Evolutionary conservation across 2,113 vertebrate genomes (phyloP).

Genomic region (Oryzias javanicus): DNA sequence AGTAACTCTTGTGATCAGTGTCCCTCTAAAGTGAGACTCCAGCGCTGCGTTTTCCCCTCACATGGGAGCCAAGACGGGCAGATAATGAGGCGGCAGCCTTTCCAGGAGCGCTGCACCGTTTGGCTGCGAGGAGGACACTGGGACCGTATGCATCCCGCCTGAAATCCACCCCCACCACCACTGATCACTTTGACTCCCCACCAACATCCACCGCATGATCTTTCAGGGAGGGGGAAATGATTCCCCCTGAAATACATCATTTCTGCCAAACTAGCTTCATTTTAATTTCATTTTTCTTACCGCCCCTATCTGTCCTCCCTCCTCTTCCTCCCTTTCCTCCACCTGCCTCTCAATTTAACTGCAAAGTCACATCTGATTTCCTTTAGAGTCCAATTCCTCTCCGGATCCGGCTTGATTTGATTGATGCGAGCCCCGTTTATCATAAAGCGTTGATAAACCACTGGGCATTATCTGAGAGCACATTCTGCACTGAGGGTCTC

Average conservation of each 20-base stretch:
- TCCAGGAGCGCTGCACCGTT: slow-evolving; percentile 52
- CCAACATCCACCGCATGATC: slow-evolving; percentile 12
- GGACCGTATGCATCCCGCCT: slow-evolving; percentile 35
- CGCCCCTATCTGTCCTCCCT: slow-evolving; percentile 17
- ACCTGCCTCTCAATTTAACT: slow-evolving; percentile 22
- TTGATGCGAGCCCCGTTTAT: slow-evolving; percentile 59
- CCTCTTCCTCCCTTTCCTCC: background rate
- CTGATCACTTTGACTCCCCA: slow-evolving; percentile 43
- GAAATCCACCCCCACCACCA: slow-evolving; percentile 25
- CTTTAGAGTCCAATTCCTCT: slow-evolving; percentile 53
- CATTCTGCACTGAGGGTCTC: slow-evolving; percentile 53
- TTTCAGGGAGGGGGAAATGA: slow-evolving; percentile 34
- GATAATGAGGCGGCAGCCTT: slow-evolving; percentile 68
- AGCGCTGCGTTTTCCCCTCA: slow-evolving; percentile 67
- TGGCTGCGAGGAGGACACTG: slow-evolving; percentile 46
- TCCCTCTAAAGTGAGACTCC: slow-evolving; percentile 69
- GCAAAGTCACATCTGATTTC: slow-evolving; percentile 60
- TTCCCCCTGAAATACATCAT: slow-evolving; percentile 37
- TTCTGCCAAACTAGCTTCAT: slow-evolving; percentile 48
- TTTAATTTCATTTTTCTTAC: slow-evolving; percentile 57
- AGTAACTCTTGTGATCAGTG: slow-evolving; percentile 72
- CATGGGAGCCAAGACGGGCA: slow-evolving; percentile 66
- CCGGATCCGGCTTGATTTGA: slow-evolving; percentile 63
- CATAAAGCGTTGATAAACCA: slow-evolving; percentile 70
- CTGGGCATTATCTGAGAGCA: slow-evolving; percentile 69